Base-by-base conservation (phyloP, 2,113 vertebrate genomes). In the Corythaixoides concolor region DNA sequence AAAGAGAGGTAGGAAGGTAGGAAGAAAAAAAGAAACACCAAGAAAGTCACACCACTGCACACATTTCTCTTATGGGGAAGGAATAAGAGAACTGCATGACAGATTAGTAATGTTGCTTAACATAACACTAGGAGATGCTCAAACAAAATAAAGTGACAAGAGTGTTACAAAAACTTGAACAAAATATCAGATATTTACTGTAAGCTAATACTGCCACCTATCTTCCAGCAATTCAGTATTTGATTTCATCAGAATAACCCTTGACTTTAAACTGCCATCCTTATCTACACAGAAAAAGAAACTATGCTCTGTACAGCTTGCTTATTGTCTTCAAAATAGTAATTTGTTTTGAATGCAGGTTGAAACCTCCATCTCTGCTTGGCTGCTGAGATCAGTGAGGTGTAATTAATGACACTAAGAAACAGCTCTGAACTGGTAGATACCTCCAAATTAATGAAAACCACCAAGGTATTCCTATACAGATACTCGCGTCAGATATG, bases 181-280 rank as follows among this genome's bases (percentile, higher is more conserved):
- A 82, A 77, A 47, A 12, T 47, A 73, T 59, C 26, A 67, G 35
- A 86, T 66, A 12, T 37, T 4, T 70, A 82, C 53, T 79, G 21
- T 87, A 91, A 91, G 75, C 5, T 95, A 92, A 94, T 74, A 91
- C 75, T 96, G 93, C 94, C 94, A 93, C 35, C 93, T 97, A 96
- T 96, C 85, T 96, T 33, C 50, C 53, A 90, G 43, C 8, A 94
- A 75, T 49, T n/a, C 27, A 10, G 28, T 11, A 84, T 94, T 94
- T 88, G 5, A 53, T 90, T 91, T 93, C 21, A 63, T 84, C 72
- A 91, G 11, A 52, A 50, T 64, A 78, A 79, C 26, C 50, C 37
- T 68, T 77, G 47, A 45, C 50, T 83, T 92, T 52, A 72, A 52
- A 75, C 41, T 81, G 28, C 16, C 92, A 16, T 68, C 43, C 13